phyloP scores from a whole-genome alignment of 2,113 vertebrate species.

The Perca schrenkii region DNA sequence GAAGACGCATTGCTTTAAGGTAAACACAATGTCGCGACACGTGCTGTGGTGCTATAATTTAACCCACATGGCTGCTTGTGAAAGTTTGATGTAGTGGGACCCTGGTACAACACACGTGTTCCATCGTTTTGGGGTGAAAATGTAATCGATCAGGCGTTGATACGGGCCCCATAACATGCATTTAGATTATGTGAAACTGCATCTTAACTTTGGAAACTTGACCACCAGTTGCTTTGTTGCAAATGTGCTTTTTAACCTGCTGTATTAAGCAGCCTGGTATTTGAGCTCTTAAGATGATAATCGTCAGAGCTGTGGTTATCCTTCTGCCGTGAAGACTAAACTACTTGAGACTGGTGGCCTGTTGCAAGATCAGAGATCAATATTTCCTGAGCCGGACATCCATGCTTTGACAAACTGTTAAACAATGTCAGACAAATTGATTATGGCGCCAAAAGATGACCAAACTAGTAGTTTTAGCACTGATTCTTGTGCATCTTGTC shows the following conservation, averaged over 20 bases:
- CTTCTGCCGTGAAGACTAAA: constrained; percentile 27
- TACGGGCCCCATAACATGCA: neutral
- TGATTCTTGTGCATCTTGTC: too few relatives aligned
- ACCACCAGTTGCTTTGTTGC: neutral
- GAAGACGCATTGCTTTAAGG: constrained; percentile 89
- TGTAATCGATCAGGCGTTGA: neutral
- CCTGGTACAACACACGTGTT: neutral
- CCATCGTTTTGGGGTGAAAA: neutral
- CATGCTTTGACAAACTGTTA: neutral
- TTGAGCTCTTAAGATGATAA: constrained; percentile 69
- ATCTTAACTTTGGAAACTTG: neutral
- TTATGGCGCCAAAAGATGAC: neutral
- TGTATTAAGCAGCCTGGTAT: constrained; percentile 11
- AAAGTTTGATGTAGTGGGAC: neutral
- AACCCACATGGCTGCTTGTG: neutral
- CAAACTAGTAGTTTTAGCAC: neutral
- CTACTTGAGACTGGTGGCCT: constrained; percentile 6
- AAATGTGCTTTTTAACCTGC: constrained; percentile 28
- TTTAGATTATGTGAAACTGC: neutral
- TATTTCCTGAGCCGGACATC: neutral
- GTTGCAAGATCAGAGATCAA: constrained; percentile 8
- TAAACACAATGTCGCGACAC: constrained; percentile 23
- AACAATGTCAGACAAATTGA: neutral
- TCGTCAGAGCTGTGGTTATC: constrained; percentile 32
- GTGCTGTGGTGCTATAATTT: neutral